Evolutionary conservation across 2,797 vertebrate genomes (phyloP), one percentile per base, ranked within the genome.

Genomic region (Acropternis orthonyx): DNA sequence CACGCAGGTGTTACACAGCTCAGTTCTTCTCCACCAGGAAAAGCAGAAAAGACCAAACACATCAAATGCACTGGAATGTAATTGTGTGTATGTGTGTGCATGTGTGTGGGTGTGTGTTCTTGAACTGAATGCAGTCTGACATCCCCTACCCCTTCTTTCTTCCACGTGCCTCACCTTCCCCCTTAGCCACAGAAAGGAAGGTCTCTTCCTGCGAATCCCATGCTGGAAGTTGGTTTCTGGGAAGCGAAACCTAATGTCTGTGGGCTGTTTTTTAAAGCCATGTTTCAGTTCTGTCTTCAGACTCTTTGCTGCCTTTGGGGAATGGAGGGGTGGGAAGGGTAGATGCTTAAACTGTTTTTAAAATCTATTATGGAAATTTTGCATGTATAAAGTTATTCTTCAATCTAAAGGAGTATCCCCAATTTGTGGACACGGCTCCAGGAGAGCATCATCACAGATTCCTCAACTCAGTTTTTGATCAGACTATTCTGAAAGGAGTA

Each of bases 61-160:
- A 96, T 94, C 93, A 94, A 97, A 97, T 97, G 96, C 95, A 95
- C 96, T 97, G 95, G 95, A 97, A 97, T 96, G 95, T 95, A 97
- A 92, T 78, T 81, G 78, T 85, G 83, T 88, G 68, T 4, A 56
- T 46, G 66, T 6, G 73, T 2, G 27, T 44, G 55, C 32, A 44
- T 85, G 41, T 27, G 43, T 22, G 79, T 13, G 77, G 2, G 41
- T 82, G 66, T 59, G 63, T 96, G 71, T 77, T 93, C 77, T 89
- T 93, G 91, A 96, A 81, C 85, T 89, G 94, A 96, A 92, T 94
- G 96, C 96, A 92, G 91, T 80, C 89, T 97, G 95, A 93, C 93
- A 92, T 84, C 72, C 91, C 89, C 30, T 94, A 72, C 63, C 95
- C 95, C 72, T 88, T 95, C 88, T 88, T 90, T 89, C 92, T 94